phyloP scores from a whole-genome alignment of 2,888 invertebrate genomes.

The Drosophila yooni region DNA sequence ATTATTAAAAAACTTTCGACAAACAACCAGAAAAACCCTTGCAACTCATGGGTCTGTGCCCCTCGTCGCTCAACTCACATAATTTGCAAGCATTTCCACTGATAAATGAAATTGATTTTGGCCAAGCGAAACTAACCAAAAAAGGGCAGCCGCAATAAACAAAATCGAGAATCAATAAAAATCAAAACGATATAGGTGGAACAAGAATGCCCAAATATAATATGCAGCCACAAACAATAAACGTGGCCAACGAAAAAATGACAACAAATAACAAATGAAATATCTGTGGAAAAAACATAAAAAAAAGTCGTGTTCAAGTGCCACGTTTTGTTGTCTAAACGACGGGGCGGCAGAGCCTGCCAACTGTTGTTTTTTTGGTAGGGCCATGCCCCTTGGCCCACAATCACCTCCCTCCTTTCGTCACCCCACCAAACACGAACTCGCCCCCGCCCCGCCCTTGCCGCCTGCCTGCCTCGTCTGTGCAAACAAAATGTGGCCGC shows the following conservation, averaged over 20 bases:
- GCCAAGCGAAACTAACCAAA: slow-evolving; percentile 53
- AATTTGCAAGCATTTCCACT: slow-evolving; percentile 66
- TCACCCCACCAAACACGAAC: not conserved
- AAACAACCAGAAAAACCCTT: slow-evolving; percentile 33
- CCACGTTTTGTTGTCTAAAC: slow-evolving; percentile 73
- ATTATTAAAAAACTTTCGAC: slow-evolving; percentile 65
- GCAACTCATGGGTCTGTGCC: slow-evolving; percentile 29
- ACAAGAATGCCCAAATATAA: slow-evolving; percentile 80
- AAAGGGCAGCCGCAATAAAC: slow-evolving; percentile 73
- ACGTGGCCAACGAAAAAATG: slow-evolving; percentile 57
- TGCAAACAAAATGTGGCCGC: slow-evolving; percentile 70
- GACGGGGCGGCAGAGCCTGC: slow-evolving; percentile 46
- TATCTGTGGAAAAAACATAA: slow-evolving; percentile 20
- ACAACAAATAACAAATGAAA: slow-evolving; percentile 39
- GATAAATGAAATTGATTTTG: slow-evolving; percentile 60
- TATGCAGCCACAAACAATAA: slow-evolving; percentile 76
- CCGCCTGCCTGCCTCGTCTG: slow-evolving; percentile 38
- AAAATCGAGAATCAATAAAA: slow-evolving; percentile 71
- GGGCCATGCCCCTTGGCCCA: slow-evolving; percentile 68
- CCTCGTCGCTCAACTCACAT: slow-evolving; percentile 69
- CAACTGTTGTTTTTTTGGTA: slow-evolving; percentile 33
- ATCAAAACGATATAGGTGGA: slow-evolving; percentile 62
- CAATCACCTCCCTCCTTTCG: slow-evolving; percentile 7
- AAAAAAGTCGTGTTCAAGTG: slow-evolving; percentile 73
- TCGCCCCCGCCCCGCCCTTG: not conserved